Evolutionary conservation across 2,888 invertebrate genomes (phyloP), one percentile per base, ranked within the genome.

Genomic region (Gibbula magus): DNA sequence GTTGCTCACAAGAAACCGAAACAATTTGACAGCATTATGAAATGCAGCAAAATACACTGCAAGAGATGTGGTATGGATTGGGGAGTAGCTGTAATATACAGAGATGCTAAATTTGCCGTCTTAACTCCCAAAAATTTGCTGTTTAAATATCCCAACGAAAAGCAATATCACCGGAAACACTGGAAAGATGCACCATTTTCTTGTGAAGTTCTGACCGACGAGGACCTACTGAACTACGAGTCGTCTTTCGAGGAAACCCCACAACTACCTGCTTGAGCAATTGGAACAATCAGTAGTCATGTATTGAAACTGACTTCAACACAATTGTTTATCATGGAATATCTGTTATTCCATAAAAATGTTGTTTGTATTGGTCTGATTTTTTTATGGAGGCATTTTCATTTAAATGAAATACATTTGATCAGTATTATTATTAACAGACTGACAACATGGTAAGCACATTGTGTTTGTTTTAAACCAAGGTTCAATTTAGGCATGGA

Each of bases 151-250:
- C 20, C 10, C 7, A 16, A n/a, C 13, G 39, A 8, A 3, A 39
- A 39, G 7, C 70, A 70, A 20, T 13, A 70, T 39, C 70, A 70
- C n/a, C 32, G 70, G 5, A 70, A 70, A n/a, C 0, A 0, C 16
- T 70, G 70, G 70, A 70, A 70, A 35, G 70, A 70, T 32, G 70
- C 25, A 35, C 70, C 70, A 18, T 70, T 70, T 39, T 8, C 16
- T 35, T 70, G 39, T 70, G 3, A 18, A 20, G 70, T 16, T n/a
- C 29, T 70, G 13, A 39, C 39, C 10, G 35, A 70, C 2, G n/a
- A n/a, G n/a, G 70, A 70, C n/a, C 3, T 70, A 1, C n/a, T 32
- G 39, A 70, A 5, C 20, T 70, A 70, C 35, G 35, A 13, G n/a
- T 20, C 29, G n/a, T 70, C 70, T 0, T 70, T 70, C 20, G 29